Percentiles rank a stretch among this genome's conserved stretches.
These are phyloP conservation scores for Drosophila merina DNA, from an alignment of 2,888 invertebrate species.

Conservation along the genomic window DNA sequence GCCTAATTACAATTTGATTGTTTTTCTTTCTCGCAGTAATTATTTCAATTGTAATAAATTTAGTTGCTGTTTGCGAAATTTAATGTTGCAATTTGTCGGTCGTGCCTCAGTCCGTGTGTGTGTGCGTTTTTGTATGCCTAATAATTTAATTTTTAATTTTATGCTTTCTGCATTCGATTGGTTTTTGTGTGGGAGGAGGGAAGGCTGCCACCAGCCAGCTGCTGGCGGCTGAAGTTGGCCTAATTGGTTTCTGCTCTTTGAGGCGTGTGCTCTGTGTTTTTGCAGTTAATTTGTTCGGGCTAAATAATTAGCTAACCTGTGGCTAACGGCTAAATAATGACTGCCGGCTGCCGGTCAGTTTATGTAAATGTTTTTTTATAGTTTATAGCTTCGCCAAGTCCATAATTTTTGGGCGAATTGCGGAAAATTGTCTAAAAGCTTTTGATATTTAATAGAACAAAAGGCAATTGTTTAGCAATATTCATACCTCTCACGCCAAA, in stretches of 20 bases:
- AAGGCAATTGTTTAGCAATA: too few relatives aligned
- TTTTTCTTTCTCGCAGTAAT: conserved; percentile 66
- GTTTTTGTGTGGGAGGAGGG: conserved; percentile 30
- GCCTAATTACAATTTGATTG: conserved; percentile 76
- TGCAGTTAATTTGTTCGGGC: conserved; percentile 34
- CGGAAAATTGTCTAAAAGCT: neutral
- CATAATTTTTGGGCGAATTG: neutral
- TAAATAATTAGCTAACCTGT: conserved; percentile 39
- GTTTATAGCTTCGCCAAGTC: conserved; percentile 10
- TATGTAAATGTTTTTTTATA: conserved; percentile 18
- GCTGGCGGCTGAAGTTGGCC: conserved; percentile 4
- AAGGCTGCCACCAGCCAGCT: neutral
- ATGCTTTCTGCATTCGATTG: conserved; percentile 30
- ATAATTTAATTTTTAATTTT: conserved; percentile 47
- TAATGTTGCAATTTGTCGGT: conserved; percentile 66
- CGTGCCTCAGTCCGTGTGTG: conserved; percentile 5
- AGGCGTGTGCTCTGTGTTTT: conserved; percentile 23
- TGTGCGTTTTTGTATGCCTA: conserved; percentile 14
- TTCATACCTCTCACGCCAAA: too few relatives aligned
- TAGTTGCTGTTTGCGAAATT: conserved; percentile 60
- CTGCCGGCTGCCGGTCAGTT: neutral
- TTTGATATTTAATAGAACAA: neutral
- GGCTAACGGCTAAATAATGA: conserved; percentile 12
- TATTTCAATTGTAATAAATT: conserved; percentile 77
- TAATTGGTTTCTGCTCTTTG: conserved; percentile 43